Evolutionary conservation across 2,797 vertebrate species (phyloP), one percentile per base, ranked within the genome.

Genomic region (Enteromius unitaeniatus): DNA sequence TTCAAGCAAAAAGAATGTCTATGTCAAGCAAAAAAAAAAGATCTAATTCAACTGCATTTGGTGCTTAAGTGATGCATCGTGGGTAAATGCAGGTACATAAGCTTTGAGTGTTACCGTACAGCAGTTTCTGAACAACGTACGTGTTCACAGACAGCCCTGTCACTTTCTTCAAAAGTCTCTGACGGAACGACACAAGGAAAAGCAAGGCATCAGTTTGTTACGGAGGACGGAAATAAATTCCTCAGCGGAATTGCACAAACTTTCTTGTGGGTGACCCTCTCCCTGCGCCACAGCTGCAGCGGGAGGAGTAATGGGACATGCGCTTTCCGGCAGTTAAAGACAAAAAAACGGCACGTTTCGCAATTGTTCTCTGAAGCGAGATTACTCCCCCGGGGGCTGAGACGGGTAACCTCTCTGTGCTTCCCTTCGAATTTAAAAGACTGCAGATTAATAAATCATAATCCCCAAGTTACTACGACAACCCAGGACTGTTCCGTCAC

Each of bases 391-490:
- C 34, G 91, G 85, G 93, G 88, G 83, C 70, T 79, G 87, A 84
- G 87, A 90, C 88, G 83, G 86, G 86, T 89, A 94, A 93, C 89
- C 93, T 91, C 88, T 90, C 80, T 89, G 77, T 88, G 86, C 87
- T 94, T 92, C 91, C 90, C 65, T 83, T 91, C 90, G 83, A 93
- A 93, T 91, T 92, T 90, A 92, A 91, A 95, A 90, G 91, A 94
- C 92, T 86, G 91, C 87, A 90, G 92, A 95, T 95, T 96, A 96
- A 96, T 97, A 97, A 96, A 96, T 97, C 96, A 97, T 94, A 93
- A 94, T 95, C 93, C 92, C 89, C 90, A 86, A 86, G 92, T 94
- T 94, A 92, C 94, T 88, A 94, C 88, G 90, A 93, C 90, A 95
- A 95, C 93, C 87, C 89, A 89, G 93, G 92, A 95, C 92, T 93